Evolutionary conservation across 2,113 vertebrate genomes (phyloP), one percentile per base, ranked within the genome.

Genomic region (Hipposideros armiger): DNA sequence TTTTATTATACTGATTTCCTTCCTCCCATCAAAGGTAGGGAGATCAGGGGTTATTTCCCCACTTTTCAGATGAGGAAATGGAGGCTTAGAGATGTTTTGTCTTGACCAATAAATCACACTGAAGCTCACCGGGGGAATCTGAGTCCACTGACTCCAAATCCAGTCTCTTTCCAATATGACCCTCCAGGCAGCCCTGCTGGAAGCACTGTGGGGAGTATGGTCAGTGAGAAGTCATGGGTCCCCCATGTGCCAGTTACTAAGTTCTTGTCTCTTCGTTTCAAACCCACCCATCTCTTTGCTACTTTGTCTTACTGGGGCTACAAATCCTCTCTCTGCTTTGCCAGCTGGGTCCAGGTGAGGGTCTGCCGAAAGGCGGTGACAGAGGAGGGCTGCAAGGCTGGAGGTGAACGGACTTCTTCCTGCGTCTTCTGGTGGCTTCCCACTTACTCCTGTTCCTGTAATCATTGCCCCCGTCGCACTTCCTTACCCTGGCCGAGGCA

Each of bases 131-230:
- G 1, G 24, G 19, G 9, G 87, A 50, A 50, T 82, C 50, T 45
- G 54, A 28, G 52, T 47, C 20, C 7, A 6, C 1, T 10, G 67
- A 40, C n/a, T 84, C 67, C 67, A n/a, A 89, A 28, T 11, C 52
- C 28, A 42, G 32, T 56, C 1, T 82, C 36, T 94, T 94, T 40
- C 52, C 42, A 52, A 36, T 15, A 28, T 7, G 11, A n/a, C 15
- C 7, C 17, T 87, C 60, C 62, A 56, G 9, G 26, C 66, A 87
- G 19, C 11, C 10, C 74, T 66, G n/a, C 20, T 28, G 11, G 15
- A 32, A 30, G 45, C n/a, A 19, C 45, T 0, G 14, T 3, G 28
- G 22, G 20, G 17, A 32, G 11, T 30, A 36, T 1, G 0, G 52
- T 9, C 66, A 72, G 0, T 7, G 30, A 60, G 36, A 92, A 50